Evolutionary conservation across 1,140 invertebrate genomes (phyloP).

Genomic region (Galendromus occidentalis): DNA sequence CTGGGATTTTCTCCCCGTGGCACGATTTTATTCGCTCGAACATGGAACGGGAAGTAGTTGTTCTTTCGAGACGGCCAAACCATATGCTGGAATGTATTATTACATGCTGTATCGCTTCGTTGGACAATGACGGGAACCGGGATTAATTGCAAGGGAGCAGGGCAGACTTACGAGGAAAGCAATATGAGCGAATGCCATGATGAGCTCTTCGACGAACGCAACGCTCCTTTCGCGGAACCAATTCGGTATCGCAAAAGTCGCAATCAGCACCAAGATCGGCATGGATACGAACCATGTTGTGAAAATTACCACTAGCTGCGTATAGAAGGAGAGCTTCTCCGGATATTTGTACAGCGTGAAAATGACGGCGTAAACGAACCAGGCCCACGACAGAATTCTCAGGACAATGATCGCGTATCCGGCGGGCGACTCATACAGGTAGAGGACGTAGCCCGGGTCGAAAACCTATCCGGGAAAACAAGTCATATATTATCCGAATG

Average conservation of each 20-base stretch:
- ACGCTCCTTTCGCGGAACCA: conserved; percentile 79
- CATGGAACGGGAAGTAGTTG: background rate
- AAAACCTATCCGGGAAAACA: conserved; percentile 40
- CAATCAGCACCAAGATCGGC: conserved; percentile 54
- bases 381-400: conserved; percentile 53
- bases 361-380: conserved; percentile 57
- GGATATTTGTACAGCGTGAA: conserved; percentile 64
- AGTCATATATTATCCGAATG: conserved; percentile 12
- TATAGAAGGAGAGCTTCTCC: conserved; percentile 46
- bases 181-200: conserved; percentile 52
- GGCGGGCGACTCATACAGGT: conserved; percentile 67
- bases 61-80: background rate
- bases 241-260: conserved; percentile 57
- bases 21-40: background rate
- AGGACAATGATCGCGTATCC: conserved; percentile 61
- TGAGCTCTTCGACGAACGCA: conserved; percentile 49
- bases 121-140: conserved; percentile 15
- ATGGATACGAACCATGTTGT: conserved; percentile 57
- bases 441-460: conserved; percentile 67
- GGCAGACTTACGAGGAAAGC: conserved; percentile 46
- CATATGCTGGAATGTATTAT: background rate
- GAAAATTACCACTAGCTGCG: conserved; percentile 54
- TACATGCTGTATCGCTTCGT: background rate
- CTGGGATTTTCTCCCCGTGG: background rate
- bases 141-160: conserved; percentile 12